These are phyloP conservation scores for Lasaia peninsularis DNA, from an alignment of 1,140 invertebrate species.

Conservation along the genomic window DNA sequence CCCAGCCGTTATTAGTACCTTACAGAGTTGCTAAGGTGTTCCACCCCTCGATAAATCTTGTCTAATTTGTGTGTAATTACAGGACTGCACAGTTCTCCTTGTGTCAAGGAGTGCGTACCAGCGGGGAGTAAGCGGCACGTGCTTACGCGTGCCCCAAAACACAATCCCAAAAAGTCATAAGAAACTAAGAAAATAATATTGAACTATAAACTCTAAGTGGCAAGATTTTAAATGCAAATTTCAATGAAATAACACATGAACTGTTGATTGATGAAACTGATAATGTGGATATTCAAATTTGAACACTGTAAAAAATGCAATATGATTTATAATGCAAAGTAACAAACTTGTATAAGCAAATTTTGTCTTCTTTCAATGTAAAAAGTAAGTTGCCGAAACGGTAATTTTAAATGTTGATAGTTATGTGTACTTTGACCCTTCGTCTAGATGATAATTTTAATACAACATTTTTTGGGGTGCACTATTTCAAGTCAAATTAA, in stretches of 20 bases:
- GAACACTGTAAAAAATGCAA: neutral
- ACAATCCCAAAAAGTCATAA: conserved; percentile 25
- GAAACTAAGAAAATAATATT: neutral
- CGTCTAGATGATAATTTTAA: conserved; percentile 62
- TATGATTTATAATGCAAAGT: neutral
- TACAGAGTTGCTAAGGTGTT: conserved; percentile 74
- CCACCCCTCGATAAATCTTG: conserved; percentile 76
- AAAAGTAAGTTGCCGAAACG: conserved; percentile 57
- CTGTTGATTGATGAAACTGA: conserved; percentile 35
- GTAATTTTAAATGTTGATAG: conserved; percentile 52
- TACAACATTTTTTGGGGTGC: conserved; percentile 60
- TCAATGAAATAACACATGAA: conserved; percentile 6
- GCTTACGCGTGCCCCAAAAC: conserved; percentile 54
- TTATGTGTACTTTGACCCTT: conserved; percentile 68
- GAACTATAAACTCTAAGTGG: conserved; percentile 19
- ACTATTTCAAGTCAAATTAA: conserved; percentile 63
- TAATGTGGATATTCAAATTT: conserved; percentile 8
- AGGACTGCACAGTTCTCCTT: conserved; percentile 66
- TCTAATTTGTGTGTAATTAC: conserved; percentile 78
- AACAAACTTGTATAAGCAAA: conserved; percentile 24
- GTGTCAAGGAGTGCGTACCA: conserved; percentile 72
- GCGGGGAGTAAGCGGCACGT: conserved; percentile 68
- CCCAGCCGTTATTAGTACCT: conserved; percentile 74
- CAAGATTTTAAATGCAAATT: conserved; percentile 24
- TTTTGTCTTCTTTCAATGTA: conserved; percentile 50